Evolutionary conservation across 2,797 vertebrate species (phyloP), one percentile per base, ranked within the genome.

Genomic region (Cryptoblepharus egeriae): DNA sequence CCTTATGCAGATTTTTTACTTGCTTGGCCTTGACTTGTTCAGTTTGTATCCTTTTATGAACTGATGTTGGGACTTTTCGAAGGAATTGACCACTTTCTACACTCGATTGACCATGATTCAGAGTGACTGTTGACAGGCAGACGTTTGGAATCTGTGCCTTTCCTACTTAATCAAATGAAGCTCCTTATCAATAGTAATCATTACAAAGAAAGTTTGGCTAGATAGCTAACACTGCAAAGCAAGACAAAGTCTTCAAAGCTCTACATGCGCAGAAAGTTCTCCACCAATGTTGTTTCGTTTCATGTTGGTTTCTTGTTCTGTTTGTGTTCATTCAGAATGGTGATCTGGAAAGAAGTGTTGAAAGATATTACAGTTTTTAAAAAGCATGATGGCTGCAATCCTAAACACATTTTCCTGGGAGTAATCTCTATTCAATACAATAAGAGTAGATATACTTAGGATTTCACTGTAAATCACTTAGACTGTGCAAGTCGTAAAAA

Each of bases 281-380:
- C 85, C 52, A 84, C 73, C 75, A 82, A 74, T 10, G 30, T 86
- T 60, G 32, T 88, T 63, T 60, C 63, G 58, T 80, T 73, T 82
- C 55, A 22, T 16, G 1, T 12, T 0, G 20, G 15, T 70, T 81
- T 39, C 39, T 87, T n/a, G 58, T 75, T n/a, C 12, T 5, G 4
- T 52, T 37, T 82, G 76, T 60, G 42, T 35, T 24, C 30, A 45
- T 30, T n/a, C 26, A 28, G 37, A 30, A 90, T 85, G 82, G 89
- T 61, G 11, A 88, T 61, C 88, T 91, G 75, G 72, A 90, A 88
- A 68, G 75, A 91, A 89, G 73, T 81, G 15, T 0, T 30, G 32
- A 74, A 86, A 88, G 71, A 88, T 30, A 61, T 57, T 57, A 64
- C 22, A n/a, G 16, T 5, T 5, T 90, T 81, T 68, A n/a, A 84